phyloP scores from a whole-genome alignment of 2,113 vertebrate genomes.

The Epinephelus lanceolatus region DNA sequence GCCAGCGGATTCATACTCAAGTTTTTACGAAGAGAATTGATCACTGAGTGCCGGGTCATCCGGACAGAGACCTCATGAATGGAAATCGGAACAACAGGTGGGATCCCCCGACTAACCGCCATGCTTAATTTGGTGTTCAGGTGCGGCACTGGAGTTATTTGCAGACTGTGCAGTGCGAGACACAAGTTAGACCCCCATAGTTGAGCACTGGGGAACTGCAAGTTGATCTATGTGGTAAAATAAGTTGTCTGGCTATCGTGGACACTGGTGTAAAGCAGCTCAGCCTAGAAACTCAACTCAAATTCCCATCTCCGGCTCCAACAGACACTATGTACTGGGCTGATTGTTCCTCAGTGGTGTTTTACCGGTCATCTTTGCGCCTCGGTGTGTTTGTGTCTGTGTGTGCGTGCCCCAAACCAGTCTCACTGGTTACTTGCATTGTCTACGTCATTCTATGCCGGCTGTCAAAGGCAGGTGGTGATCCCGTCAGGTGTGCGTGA shows the following conservation, averaged over 20 bases:
- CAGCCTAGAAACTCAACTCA: background rate
- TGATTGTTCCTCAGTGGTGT: background rate
- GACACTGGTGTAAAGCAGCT: background rate
- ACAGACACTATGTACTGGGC: background rate
- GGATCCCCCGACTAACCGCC: conserved; percentile 21
- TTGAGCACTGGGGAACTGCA: background rate
- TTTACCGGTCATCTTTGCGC: conserved; percentile 17
- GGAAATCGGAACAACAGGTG: conserved; percentile 98
- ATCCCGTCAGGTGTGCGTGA: conserved; percentile 72
- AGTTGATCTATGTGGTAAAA: background rate
- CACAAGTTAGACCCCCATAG: background rate
- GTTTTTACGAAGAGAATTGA: conserved; percentile 45
- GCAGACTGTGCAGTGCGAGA: background rate
- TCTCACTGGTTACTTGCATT: conserved; percentile 35
- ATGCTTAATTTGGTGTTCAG: conserved; percentile 30
- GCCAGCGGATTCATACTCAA: background rate
- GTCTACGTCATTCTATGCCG: conserved; percentile 36
- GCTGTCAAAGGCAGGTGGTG: conserved; percentile 71
- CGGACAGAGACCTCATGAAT: conserved; percentile 95
- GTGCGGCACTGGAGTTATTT: conserved; percentile 40
- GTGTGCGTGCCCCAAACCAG: conserved; percentile 34
- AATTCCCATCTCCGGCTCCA: background rate
- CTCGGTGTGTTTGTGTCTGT: background rate
- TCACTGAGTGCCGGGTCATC: conserved; percentile 78
- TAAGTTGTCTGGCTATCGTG: background rate